phyloP scores from a whole-genome alignment of 1,140 invertebrate genomes.

The Halictus rubicundus region DNA sequence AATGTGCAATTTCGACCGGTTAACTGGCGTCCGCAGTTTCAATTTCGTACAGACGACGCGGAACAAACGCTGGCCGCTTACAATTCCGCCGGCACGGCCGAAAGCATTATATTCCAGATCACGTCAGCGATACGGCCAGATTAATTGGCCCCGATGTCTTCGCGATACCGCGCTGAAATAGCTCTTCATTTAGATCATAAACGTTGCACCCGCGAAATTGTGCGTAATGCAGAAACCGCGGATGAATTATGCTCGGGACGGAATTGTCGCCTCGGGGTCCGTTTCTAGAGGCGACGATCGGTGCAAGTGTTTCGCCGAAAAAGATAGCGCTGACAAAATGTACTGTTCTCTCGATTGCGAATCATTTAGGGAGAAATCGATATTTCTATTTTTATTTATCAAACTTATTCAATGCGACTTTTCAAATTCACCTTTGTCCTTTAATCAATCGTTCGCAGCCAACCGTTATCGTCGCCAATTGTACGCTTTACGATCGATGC shows the following conservation, averaged over 20 bases:
- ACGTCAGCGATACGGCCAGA: conserved; percentile 13
- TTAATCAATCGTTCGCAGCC: too few relatives aligned
- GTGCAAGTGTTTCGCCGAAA: too few relatives aligned
- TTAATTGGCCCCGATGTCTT: conserved; percentile 24
- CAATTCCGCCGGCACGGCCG: background rate
- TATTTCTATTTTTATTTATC: too few relatives aligned
- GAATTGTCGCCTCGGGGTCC: background rate
- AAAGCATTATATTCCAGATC: conserved; percentile 3
- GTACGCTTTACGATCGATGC: too few relatives aligned
- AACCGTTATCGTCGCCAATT: too few relatives aligned
- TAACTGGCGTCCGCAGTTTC: conserved; percentile 2
- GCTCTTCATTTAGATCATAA: conserved; percentile 11
- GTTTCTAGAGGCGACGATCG: too few relatives aligned
- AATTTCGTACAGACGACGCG: background rate
- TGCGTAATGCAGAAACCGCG: conserved; percentile 4
- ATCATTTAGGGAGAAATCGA: too few relatives aligned
- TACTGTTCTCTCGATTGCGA: too few relatives aligned
- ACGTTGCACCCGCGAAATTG: conserved; percentile 21
- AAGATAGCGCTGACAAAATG: too few relatives aligned
- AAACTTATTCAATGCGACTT: too few relatives aligned
- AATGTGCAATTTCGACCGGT: conserved; percentile 5
- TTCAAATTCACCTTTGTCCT: too few relatives aligned
- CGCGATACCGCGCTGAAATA: conserved; percentile 13
- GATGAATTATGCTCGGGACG: conserved; percentile 1
- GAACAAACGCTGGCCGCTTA: background rate